Evolutionary conservation across 2,888 invertebrate species (phyloP).

Genomic region (Homarus gammarus): DNA sequence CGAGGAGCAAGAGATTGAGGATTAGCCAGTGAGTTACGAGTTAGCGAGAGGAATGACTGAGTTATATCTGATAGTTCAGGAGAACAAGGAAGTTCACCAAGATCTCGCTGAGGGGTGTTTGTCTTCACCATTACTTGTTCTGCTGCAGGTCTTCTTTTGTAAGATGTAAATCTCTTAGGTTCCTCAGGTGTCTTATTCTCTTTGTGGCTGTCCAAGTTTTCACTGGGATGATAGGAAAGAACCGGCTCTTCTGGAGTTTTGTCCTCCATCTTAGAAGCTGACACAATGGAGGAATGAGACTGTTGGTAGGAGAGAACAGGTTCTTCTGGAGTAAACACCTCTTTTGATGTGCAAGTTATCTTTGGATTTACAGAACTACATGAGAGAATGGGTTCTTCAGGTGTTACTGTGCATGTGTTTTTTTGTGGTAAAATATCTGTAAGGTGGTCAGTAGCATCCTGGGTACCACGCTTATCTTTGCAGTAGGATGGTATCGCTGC

Average conservation of each 20-base stretch:
- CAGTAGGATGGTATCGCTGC: background rate
- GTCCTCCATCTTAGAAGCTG: background rate
- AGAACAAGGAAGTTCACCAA: background rate
- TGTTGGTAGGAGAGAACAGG: constrained; percentile 36
- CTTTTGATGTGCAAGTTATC: background rate
- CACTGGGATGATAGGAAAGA: background rate
- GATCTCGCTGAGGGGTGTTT: background rate
- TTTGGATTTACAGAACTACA: background rate
- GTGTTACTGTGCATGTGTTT: background rate
- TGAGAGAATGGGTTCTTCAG: constrained; percentile 10
- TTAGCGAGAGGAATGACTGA: background rate
- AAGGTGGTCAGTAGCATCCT: background rate
- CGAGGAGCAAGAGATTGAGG: background rate
- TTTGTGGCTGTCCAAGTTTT: background rate
- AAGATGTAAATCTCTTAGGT: background rate
- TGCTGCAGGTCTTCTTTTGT: background rate
- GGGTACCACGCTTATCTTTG: background rate
- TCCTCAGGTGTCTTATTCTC: background rate
- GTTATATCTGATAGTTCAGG: constrained; percentile 50
- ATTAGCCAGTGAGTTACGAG: too few species aligned
- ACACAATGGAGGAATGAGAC: background rate
- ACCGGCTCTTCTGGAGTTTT: constrained; percentile 21
- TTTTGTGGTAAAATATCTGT: background rate
- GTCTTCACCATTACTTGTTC: background rate
- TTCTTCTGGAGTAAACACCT: constrained; percentile 31